These are phyloP conservation scores for Protophormia terraenovae DNA, from an alignment of 2,888 invertebrate species.

Conservation along the genomic window DNA sequence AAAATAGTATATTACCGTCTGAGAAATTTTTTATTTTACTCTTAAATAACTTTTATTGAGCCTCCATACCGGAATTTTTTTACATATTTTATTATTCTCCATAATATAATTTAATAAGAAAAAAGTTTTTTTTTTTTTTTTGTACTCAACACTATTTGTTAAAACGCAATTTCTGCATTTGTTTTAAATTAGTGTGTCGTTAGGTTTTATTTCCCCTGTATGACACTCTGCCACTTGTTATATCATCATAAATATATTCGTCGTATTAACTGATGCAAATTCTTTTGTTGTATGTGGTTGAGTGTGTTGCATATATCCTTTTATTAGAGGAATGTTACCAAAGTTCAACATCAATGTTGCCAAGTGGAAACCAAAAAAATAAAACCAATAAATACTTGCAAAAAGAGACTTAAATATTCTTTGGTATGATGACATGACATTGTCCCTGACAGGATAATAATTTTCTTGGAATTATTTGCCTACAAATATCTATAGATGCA, in stretches of 20 bases:
- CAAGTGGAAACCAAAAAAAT: conserved; percentile 9
- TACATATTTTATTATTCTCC: no score
- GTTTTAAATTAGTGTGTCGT: conserved; percentile 42
- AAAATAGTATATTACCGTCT: no score
- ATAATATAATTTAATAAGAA: no score
- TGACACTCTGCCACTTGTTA: conserved; percentile 10
- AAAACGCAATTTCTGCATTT: conserved; percentile 60
- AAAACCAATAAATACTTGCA: conserved; percentile 8
- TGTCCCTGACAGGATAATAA: conserved; percentile 52
- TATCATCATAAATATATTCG: background rate
- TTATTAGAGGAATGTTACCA: background rate
- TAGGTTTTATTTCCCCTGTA: background rate
- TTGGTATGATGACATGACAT: conserved; percentile 14
- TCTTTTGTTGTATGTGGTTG: background rate
- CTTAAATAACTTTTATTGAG: no score
- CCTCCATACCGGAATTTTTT: no score
- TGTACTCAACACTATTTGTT: conserved; percentile 8
- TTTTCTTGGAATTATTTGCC: conserved; percentile 21
- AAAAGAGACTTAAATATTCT: background rate
- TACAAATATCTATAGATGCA: background rate
- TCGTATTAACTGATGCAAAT: conserved; percentile 6
- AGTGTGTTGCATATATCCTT: background rate
- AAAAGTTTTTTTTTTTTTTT: no score
- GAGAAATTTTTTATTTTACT: no score
- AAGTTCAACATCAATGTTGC: background rate